Percentiles rank a stretch among this genome's conserved stretches.
Evolutionary conservation across 2,888 invertebrate species (phyloP).

Genomic region (Ariolimax columbianus): DNA sequence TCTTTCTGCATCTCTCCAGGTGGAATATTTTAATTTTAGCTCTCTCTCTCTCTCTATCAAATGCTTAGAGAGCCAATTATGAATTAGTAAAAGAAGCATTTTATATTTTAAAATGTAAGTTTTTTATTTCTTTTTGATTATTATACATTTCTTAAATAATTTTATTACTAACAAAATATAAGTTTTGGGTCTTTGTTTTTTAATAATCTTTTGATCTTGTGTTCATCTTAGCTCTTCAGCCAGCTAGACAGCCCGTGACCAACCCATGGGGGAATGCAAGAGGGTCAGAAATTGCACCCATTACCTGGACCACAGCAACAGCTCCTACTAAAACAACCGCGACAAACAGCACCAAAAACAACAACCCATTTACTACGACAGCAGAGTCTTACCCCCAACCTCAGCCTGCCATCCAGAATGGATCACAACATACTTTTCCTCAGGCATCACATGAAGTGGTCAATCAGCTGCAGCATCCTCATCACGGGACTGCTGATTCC

Average conservation of each 20-base stretch:
- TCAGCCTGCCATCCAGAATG: slow-evolving; percentile 82
- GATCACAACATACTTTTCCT: slow-evolving; percentile 22
- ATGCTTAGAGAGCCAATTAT: too few relatives aligned
- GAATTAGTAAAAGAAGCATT: too few relatives aligned
- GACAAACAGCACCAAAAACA: slow-evolving; percentile 56
- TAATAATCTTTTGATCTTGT: background rate
- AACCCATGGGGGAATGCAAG: slow-evolving; percentile 67
- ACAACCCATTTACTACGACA: slow-evolving; percentile 61
- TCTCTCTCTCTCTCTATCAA: too few relatives aligned
- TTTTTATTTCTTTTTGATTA: too few relatives aligned
- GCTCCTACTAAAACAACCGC: slow-evolving; percentile 25
- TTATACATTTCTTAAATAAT: too few relatives aligned
- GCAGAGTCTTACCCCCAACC: slow-evolving; percentile 82
- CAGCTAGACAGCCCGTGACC: slow-evolving; percentile 55
- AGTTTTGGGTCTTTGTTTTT: too few relatives aligned
- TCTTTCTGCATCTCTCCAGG: too few relatives aligned
- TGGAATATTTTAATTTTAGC: too few relatives aligned
- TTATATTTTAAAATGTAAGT: too few relatives aligned
- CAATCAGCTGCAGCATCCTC: slow-evolving; percentile 49
- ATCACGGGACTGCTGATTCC: slow-evolving; percentile 58
- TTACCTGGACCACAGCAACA: slow-evolving; percentile 45
- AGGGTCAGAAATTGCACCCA: slow-evolving; percentile 40
- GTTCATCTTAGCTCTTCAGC: slow-evolving; percentile 27
- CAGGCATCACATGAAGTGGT: slow-evolving; percentile 8
- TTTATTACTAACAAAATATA: too few relatives aligned